Evolutionary conservation across 2,888 invertebrate species (phyloP), one percentile per base, ranked within the genome.

Genomic region (Amphimallon solstitiale): DNA sequence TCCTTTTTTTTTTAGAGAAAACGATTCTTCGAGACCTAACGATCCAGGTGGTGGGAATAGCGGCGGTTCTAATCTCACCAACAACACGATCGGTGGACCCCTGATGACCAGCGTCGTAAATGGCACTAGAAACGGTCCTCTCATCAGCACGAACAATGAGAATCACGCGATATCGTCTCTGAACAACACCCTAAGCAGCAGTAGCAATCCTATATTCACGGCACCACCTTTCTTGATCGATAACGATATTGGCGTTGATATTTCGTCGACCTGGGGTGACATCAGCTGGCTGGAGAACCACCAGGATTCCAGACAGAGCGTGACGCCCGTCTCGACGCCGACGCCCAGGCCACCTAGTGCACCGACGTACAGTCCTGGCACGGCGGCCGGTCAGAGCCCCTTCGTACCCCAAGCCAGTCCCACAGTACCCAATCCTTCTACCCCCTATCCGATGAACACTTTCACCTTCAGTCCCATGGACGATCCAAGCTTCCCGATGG

Each of bases 91-190:
- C 70, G 91, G 91, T 71, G 91, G 91, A 6, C 92, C 92, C 17
- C 82, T 91, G 71, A 90, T 92, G 90, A 88, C 90, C 61, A 89
- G 87, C 72, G 86, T 91, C 69, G 86, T 90, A 72, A 92, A 92
- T 83, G 92, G 92, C 63, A 76, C 80, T 7, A 72, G 73, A 56
- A 76, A 75, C 63, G 74, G 76, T 71, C 64, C 75, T 70, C 63
- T 76, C 67, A 67, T 68, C 51, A 72, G 68, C 61, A 74, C 78
- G 15, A 78, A 77, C 70, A 77, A 77, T 68, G 78, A 79, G 69
- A 75, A 73, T 63, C 76, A 66, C 76, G 43, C 56, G 15, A 56
- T 76, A 60, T 71, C 76, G 19, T 71, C 75, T 65, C 54, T 75
- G 71, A 73, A 72, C 74, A 75, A 77, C 73, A 63, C 75, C 63